phyloP scores from a whole-genome alignment of 2,888 invertebrate genomes.

The Nemapogon koenigi region DNA sequence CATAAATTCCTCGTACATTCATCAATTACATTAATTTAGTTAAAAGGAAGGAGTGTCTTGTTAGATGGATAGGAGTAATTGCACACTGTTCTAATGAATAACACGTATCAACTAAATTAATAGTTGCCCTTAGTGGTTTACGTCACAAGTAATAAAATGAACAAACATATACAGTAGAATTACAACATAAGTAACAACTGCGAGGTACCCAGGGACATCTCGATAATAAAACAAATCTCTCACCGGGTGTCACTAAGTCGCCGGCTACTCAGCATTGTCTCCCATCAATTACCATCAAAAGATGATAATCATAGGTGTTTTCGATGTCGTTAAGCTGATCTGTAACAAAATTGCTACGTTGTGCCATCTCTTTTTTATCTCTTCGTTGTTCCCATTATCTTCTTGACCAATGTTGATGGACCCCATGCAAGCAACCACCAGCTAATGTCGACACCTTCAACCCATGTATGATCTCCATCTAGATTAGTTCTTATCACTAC shows the following conservation, averaged over 20 bases:
- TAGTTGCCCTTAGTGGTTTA: no score
- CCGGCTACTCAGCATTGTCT: constrained; percentile 24
- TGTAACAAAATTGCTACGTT: constrained; percentile 61
- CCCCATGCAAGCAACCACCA: constrained; percentile 35
- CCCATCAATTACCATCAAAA: constrained; percentile 58
- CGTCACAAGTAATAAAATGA: no score
- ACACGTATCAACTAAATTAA: no score
- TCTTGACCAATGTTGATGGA: constrained; percentile 20
- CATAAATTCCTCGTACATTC: no score
- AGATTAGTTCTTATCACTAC: no score
- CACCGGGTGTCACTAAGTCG: constrained; percentile 33
- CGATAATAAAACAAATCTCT: constrained; percentile 1
- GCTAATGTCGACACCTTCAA: not conserved
- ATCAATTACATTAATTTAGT: no score
- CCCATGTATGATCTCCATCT: constrained; percentile 4
- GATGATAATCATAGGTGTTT: constrained; percentile 65
- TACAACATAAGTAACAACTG: no score
- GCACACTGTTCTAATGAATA: no score
- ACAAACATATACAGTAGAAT: no score
- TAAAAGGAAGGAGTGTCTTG: no score
- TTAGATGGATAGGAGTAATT: no score
- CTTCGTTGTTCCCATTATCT: constrained; percentile 1
- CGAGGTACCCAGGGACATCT: not conserved
- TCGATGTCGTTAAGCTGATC: constrained; percentile 64
- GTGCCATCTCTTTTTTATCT: constrained; percentile 33